Percentiles rank a stretch among this genome's conserved stretches.
These are phyloP conservation scores for Sycophila texana DNA, from an alignment of 2,888 invertebrate species.

Conservation along the genomic window DNA sequence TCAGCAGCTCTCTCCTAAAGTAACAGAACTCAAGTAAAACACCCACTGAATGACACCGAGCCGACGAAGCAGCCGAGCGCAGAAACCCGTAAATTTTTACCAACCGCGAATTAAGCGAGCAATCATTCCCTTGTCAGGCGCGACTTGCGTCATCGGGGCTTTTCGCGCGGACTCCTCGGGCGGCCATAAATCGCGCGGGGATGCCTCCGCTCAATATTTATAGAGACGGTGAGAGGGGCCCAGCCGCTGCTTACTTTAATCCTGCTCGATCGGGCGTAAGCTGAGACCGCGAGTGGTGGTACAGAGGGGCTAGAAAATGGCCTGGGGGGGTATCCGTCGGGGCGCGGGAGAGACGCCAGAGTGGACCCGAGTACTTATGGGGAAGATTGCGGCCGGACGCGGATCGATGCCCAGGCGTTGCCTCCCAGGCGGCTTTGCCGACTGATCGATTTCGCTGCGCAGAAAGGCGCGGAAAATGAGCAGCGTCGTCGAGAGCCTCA, in stretches of 20 bases:
- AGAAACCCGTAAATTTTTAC: neutral
- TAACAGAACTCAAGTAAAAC: neutral
- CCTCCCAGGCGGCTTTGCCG: no score
- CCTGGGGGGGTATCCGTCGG: neutral
- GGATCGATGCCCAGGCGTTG: conserved; percentile 5
- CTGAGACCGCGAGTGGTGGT: conserved; percentile 30
- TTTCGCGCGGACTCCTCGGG: neutral
- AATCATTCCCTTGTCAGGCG: no score
- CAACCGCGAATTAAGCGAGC: neutral
- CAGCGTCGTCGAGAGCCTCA: no score
- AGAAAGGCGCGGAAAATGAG: no score
- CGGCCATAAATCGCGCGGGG: conserved; percentile 33
- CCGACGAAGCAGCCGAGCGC: no score
- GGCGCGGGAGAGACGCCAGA: neutral
- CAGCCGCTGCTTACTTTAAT: conserved; percentile 51
- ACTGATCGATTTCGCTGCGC: no score
- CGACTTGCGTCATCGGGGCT: no score
- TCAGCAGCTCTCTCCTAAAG: neutral
- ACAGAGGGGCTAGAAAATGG: conserved; percentile 22
- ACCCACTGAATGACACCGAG: no score
- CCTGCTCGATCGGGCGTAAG: conserved; percentile 51
- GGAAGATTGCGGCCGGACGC: conserved; percentile 35
- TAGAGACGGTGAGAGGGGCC: conserved; percentile 20
- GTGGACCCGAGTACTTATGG: conserved; percentile 15
- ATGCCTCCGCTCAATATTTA: conserved; percentile 48